Evolutionary conservation across 2,113 vertebrate species (phyloP).

Genomic region (Oncorhynchus nerka): DNA sequence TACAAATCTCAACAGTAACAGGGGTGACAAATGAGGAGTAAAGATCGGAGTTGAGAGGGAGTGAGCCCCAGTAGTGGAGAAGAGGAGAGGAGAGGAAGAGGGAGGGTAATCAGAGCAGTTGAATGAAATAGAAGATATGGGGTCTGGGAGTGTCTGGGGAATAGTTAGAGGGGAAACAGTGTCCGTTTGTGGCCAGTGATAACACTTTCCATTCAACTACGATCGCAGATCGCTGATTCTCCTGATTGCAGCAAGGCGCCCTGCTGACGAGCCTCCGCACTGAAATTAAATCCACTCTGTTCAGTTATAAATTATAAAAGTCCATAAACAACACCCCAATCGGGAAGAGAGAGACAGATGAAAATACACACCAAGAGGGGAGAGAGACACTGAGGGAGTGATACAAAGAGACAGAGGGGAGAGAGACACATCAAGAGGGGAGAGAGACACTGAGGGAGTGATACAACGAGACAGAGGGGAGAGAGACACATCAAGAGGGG

Average conservation of each 20-base stretch:
- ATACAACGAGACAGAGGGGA: constrained; percentile 18
- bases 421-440: constrained; percentile 17
- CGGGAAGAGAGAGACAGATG: constrained; percentile 69
- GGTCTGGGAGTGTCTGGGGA: constrained; percentile 84
- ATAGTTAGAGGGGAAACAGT: constrained; percentile 91
- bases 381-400: neutral
- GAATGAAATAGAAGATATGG: constrained; percentile 81
- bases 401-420: neutral
- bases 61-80: neutral
- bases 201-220: constrained; percentile 94
- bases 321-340: constrained; percentile 93
- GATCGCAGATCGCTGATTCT: constrained; percentile 89
- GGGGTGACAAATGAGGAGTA: constrained; percentile 6
- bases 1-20: neutral
- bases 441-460: constrained; percentile 11
- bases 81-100: neutral
- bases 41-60: neutral
- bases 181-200: constrained; percentile 91
- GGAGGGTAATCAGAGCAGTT: constrained; percentile 87
- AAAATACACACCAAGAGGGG: neutral
- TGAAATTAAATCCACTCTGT: constrained; percentile 96
- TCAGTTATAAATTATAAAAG: constrained; percentile 97
- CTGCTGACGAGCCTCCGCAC: constrained; percentile 88
- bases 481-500: neutral
- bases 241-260: constrained; percentile 94